Evolutionary conservation across 92 coral and sea anemone genomes (phyloP).

Genomic region (Nematostella vectensis): DNA sequence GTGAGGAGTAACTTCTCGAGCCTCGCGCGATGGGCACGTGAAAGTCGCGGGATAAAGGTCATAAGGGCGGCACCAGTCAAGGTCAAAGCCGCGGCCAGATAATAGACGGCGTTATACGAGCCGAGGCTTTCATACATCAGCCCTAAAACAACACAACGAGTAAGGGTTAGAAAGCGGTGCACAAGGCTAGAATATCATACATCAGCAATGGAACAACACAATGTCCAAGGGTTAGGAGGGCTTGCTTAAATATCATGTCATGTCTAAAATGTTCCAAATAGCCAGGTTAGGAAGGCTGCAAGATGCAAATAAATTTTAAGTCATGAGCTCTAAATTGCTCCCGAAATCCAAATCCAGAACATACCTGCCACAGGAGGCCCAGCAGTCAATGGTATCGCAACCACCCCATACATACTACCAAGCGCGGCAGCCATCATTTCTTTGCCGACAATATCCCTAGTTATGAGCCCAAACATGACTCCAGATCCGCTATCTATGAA

Average conservation of each 20-base stretch:
- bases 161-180: too few species aligned
- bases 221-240: too few species aligned
- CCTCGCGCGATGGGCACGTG: conserved; percentile 4
- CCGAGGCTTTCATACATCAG: conserved; percentile 61
- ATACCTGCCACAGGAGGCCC: conserved; percentile 98
- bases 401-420: conserved; percentile 66
- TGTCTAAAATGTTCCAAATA: too few species aligned
- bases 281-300: too few species aligned
- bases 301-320: too few species aligned
- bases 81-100: conserved; percentile 55
- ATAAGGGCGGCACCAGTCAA: conserved; percentile 57
- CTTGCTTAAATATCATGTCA: too few species aligned
- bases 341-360: not conserved
- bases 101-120: conserved; percentile 61
- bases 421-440: conserved; percentile 71
- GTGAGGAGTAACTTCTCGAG: too few species aligned
- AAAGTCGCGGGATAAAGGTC: conserved; percentile 58
- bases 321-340: too few species aligned
- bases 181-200: too few species aligned
- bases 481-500: conserved; percentile 69
- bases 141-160: too few species aligned
- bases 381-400: conserved; percentile 71
- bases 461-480: conserved; percentile 67
- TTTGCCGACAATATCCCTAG: conserved; percentile 80
- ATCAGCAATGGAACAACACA: too few species aligned